Evolutionary conservation across 1,140 invertebrate genomes (phyloP), one percentile per base, ranked within the genome.

Genomic region (Pissodes strobi): DNA sequence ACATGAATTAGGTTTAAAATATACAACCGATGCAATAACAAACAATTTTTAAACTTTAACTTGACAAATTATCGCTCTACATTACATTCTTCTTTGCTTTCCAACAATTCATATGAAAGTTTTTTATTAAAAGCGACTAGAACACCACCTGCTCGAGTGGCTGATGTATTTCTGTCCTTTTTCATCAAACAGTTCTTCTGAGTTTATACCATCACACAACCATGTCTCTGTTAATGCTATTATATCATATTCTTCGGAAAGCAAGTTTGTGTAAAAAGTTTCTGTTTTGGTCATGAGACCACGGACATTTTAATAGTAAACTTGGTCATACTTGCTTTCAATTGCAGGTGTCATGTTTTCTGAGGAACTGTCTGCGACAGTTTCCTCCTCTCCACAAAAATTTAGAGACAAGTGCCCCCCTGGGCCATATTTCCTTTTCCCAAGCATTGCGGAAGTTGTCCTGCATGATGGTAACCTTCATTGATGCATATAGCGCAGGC

Each of bases 161-260:
- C 17, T n/a, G n/a, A n/a, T 41, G n/a, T n/a, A 41, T n/a, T 41
- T 46, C 4, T 46, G 43, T 17, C 43, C 15, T n/a, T 46, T 22
- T 17, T 46, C 21, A 22, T 46, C 43, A 46, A 46, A 46, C 18
- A 17, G 38, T 41, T 41, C 38, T n/a, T 41, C 38, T 41, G 38
- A 41, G n/a, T 13, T 5, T 5, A 41, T 8, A 46, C 18, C 43
- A 46, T 46, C 18, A 46, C 43, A 46, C 4, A 46, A 46, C 43
- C 43, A 46, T 18, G 43, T 46, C 43, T 46, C 43, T 5, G 43
- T 46, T 18, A 46, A 46, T 5, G 43, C 18, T 46, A 46, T 46
- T 18, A 46, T 22, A 15, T 46, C 8, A 46, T 46, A 46, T 5
- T 46, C 43, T 46, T 46, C 43, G 4, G 43, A 17, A 19, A 46